Conservation (phyloP, 2,113 vertebrate genomes). For the Sakesphorus luctuosus region DNA sequence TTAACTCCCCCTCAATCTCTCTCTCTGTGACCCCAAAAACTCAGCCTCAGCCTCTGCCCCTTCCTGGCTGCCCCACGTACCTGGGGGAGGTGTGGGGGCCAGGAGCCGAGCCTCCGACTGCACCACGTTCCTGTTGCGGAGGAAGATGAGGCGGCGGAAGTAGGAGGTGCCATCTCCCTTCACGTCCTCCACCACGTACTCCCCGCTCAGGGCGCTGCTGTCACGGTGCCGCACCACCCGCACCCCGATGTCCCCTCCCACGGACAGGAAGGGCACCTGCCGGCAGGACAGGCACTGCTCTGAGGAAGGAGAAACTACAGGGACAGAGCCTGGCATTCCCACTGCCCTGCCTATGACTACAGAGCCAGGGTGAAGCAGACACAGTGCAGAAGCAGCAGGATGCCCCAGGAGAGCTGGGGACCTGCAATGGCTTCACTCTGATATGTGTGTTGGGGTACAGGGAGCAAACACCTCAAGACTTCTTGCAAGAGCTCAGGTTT, state of each 20-base stretch:
- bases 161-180: conserved; percentile 83
- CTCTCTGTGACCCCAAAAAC: not conserved
- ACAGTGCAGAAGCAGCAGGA: not conserved
- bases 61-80: not conserved
- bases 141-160: conserved; percentile 91
- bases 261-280: conserved; percentile 94
- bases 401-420: not conserved
- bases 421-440: not conserved
- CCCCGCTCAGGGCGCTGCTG: conserved; percentile 85
- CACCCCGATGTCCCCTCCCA: conserved; percentile 93
- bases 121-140: conserved; percentile 87
- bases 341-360: not conserved
- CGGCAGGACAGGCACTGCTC: not conserved
- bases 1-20: not conserved
- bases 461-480: not conserved
- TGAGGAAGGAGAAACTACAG: not conserved
- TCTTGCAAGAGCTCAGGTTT: not conserved
- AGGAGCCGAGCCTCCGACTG: conserved; percentile 91
- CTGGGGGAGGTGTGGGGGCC: conserved; percentile 29
- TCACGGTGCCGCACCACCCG: conserved; percentile 81
- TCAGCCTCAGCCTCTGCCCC: not conserved
- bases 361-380: not conserved
- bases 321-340: not conserved
- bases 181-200: conserved; percentile 92
- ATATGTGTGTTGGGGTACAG: accelerated